phyloP scores from a whole-genome alignment of 2,797 vertebrate genomes.

The Masticophis lateralis region DNA sequence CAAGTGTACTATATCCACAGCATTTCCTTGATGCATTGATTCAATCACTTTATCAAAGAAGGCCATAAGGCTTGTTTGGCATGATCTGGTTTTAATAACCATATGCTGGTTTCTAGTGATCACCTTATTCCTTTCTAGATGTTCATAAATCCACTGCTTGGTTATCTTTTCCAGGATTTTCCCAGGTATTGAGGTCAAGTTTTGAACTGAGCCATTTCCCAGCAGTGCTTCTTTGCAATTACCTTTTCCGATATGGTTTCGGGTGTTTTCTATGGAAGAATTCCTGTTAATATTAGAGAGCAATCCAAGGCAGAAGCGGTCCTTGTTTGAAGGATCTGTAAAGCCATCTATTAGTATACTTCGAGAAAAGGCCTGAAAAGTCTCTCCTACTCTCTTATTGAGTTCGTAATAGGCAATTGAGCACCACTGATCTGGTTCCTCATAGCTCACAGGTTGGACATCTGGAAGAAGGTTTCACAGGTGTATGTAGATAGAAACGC shows the following conservation, averaged over 20 bases:
- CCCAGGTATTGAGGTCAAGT: too few relatives aligned
- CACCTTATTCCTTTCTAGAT: too few relatives aligned
- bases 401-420: conserved; percentile 97
- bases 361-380: conserved; percentile 90
- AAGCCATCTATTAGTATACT: conserved; percentile 95
- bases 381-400: conserved; percentile 94
- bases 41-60: too few relatives aligned
- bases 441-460: conserved; percentile 90
- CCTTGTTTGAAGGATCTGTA: conserved; percentile 95
- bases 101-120: too few relatives aligned
- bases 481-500: neutral
- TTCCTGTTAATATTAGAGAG: conserved; percentile 97
- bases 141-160: too few relatives aligned
- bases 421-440: conserved; percentile 96
- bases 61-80: too few relatives aligned
- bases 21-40: too few relatives aligned
- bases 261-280: conserved; percentile 95
- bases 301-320: conserved; percentile 94
- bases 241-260: conserved; percentile 98
- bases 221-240: conserved; percentile 53
- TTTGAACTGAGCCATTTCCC: neutral
- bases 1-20: too few relatives aligned
- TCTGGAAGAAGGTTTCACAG: conserved; percentile 70
- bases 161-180: too few relatives aligned
- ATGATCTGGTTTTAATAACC: too few relatives aligned